Conservation (phyloP, 30 jellyfish, hydroid and myxozoan genomes). For the Cassiopea xamachana region DNA sequence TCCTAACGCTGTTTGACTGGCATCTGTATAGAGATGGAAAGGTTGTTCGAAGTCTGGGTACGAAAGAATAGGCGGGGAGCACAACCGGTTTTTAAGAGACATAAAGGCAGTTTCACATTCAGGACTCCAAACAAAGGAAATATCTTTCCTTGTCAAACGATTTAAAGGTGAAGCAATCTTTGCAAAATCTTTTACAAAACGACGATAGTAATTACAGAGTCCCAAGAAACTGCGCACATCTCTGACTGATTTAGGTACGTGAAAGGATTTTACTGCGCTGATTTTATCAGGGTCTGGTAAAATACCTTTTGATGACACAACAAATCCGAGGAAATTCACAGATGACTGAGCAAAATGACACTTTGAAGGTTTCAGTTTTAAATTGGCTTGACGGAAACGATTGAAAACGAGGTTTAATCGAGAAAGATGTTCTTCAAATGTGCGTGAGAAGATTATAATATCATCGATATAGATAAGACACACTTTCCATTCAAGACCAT, state of each 20-base stretch:
- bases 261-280: constrained; percentile 13
- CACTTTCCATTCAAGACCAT: constrained; percentile 49
- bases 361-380: constrained; percentile 50
- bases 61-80: constrained; percentile 44
- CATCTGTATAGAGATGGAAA: constrained; percentile 53
- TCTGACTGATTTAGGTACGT: constrained; percentile 18
- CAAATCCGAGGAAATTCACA: constrained; percentile 62
- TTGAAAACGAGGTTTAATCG: constrained; percentile 50
- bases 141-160: constrained; percentile 35
- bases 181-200: constrained; percentile 53
- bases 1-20: constrained; percentile 45
- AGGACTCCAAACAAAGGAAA: constrained; percentile 13
- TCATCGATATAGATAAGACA: constrained; percentile 67
- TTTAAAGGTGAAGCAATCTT: constrained; percentile 67
- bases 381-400: constrained; percentile 33
- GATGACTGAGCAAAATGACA: constrained; percentile 22
- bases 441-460: constrained; percentile 44
- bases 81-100: neutral
- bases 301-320: constrained; percentile 53
- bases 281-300: constrained; percentile 60
- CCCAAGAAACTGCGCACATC: constrained; percentile 37
- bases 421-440: constrained; percentile 45
- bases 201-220: constrained; percentile 42
- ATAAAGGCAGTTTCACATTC: constrained; percentile 32
- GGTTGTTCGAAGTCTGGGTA: constrained; percentile 46